Conservation (phyloP, 2,888 invertebrate species). For the Acronicta aceris region DNA sequence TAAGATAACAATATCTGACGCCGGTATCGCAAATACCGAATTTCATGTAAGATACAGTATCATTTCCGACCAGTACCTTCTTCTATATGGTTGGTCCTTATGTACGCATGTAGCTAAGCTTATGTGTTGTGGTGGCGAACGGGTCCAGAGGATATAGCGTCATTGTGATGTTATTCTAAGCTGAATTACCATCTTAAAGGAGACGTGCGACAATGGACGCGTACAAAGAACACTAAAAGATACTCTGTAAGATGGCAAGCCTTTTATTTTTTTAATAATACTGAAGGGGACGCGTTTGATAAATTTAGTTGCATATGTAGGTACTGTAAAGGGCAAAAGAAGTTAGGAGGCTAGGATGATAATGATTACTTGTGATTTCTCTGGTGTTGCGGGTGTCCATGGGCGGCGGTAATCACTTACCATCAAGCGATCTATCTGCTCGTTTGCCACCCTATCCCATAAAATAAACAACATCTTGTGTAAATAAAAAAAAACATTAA, state of each 20-base stretch:
- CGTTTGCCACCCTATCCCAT: no score
- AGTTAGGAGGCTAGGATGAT: no score
- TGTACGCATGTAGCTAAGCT: slow-evolving; percentile 20
- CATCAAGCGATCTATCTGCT: no score
- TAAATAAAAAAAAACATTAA: not conserved
- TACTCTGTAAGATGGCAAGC: slow-evolving; percentile 51
- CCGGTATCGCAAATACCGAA: slow-evolving; percentile 16
- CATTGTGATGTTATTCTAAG: slow-evolving; percentile 67
- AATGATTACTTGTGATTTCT: no score
- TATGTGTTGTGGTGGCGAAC: slow-evolving; percentile 44
- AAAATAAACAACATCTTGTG: not conserved
- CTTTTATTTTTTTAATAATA: slow-evolving; percentile 31
- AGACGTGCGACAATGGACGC: slow-evolving; percentile 65
- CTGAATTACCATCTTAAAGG: slow-evolving; percentile 79
- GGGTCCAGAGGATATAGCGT: slow-evolving; percentile 55
- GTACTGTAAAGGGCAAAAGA: slow-evolving; percentile 1
- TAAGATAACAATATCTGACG: slow-evolving; percentile 40
- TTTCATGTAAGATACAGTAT: slow-evolving; percentile 26
- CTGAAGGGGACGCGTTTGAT: slow-evolving; percentile 38
- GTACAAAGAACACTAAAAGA: slow-evolving; percentile 64
- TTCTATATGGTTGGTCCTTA: slow-evolving; percentile 8
- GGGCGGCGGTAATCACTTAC: no score
- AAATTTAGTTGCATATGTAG: slow-evolving; percentile 22
- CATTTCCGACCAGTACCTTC: slow-evolving; percentile 28
- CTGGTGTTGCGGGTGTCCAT: no score